phyloP scores from a whole-genome alignment of 2,113 vertebrate genomes.

The Corvus hawaiiensis region DNA sequence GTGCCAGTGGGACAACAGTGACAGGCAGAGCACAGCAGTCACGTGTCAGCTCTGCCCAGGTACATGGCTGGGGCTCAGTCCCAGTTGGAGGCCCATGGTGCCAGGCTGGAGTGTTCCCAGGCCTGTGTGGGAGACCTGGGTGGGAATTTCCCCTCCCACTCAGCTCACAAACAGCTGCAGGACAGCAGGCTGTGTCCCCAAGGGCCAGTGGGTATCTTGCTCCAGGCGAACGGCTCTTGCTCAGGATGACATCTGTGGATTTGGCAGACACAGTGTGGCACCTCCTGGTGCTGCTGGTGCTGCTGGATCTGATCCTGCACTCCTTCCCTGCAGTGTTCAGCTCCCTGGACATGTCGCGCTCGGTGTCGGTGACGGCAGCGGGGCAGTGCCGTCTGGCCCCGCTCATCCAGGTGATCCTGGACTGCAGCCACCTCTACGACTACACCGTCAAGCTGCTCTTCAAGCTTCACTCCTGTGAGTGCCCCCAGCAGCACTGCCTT shows the following conservation, averaged over 20 bases:
- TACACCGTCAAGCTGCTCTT: slow-evolving; percentile 98
- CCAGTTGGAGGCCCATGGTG: accelerated
- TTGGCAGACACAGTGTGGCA: accelerated
- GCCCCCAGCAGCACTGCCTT: neutral
- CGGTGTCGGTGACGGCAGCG: slow-evolving; percentile 88
- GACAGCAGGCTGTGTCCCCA: neutral
- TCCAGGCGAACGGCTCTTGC: neutral
- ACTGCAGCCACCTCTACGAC: slow-evolving; percentile 95
- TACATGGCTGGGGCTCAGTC: accelerated
- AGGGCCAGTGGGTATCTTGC: accelerated
- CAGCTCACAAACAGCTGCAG: neutral
- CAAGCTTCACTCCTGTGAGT: slow-evolving; percentile 98
- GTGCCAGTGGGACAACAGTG: neutral
- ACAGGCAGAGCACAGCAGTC: neutral
- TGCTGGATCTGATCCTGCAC: accelerated
- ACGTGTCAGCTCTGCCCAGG: accelerated
- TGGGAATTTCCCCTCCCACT: neutral
- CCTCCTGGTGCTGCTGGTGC: neutral
- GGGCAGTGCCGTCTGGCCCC: slow-evolving; percentile 98
- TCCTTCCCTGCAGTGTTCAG: slow-evolving; percentile 81
- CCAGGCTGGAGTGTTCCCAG: neutral
- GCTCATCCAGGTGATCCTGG: slow-evolving; percentile 93
- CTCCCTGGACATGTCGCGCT: slow-evolving; percentile 96
- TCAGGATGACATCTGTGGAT: accelerated
- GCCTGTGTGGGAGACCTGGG: accelerated